phyloP scores from a whole-genome alignment of 2,113 vertebrate species.

The Pan paniscus region DNA sequence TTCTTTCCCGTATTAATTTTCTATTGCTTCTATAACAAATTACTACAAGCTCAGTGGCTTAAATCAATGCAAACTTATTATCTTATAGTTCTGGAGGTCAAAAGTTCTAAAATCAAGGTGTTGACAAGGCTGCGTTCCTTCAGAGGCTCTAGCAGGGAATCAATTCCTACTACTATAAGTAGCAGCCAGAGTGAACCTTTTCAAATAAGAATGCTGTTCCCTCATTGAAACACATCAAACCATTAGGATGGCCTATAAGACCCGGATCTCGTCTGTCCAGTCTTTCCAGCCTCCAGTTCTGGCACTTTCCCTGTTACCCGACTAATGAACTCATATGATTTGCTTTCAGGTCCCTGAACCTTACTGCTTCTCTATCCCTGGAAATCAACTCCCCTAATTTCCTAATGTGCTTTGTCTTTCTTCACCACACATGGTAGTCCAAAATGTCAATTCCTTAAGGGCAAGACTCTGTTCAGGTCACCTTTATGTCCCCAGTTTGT shows the following conservation, averaged over 20 bases:
- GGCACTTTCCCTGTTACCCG: rapidly evolving
- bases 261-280: neutral
- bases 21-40: neutral
- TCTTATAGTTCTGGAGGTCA: neutral
- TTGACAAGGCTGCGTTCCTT: neutral
- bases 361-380: neutral
- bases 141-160: neutral
- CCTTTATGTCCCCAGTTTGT: neutral
- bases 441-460: neutral
- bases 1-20: neutral
- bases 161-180: neutral
- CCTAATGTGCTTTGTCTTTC: neutral
- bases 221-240: neutral
- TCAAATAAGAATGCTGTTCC: neutral
- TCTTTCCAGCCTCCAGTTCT: neutral
- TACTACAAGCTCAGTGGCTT: neutral
- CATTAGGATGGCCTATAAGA: neutral
- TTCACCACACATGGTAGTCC: neutral
- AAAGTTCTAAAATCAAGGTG: neutral
- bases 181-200: neutral
- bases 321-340: neutral
- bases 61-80: neutral
- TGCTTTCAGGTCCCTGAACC: neutral
- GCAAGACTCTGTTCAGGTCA: neutral
- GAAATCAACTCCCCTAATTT: neutral